A percentile compares a stretch with the other conserved stretches of the same genome.
Evolutionary conservation across 2,113 vertebrate species (phyloP).

Genomic region (Aphyosemion australe): DNA sequence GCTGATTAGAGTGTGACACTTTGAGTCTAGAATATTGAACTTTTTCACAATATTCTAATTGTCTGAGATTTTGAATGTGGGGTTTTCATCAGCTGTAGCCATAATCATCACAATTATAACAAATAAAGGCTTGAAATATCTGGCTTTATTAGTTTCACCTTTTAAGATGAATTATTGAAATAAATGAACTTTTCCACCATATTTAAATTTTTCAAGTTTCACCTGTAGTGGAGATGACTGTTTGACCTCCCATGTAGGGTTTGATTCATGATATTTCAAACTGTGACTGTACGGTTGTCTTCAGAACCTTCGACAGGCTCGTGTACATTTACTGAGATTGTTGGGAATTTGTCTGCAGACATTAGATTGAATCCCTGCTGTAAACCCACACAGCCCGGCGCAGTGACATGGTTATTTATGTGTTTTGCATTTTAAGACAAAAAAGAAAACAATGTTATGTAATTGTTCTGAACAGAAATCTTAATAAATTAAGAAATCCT

Average conservation of each 20-base stretch:
- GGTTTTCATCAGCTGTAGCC: too few relatives aligned
- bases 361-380: conserved; percentile 45
- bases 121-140: too few relatives aligned
- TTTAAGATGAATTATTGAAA: too few relatives aligned
- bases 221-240: not conserved
- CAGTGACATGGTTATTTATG: conserved; percentile 74
- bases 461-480: conserved; percentile 76
- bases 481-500: conserved; percentile 84
- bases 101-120: too few relatives aligned
- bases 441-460: conserved; percentile 77
- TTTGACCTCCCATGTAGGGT: not conserved
- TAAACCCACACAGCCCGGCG: conserved; percentile 48
- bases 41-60: too few relatives aligned
- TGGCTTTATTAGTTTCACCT: too few relatives aligned
- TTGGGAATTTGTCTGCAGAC: conserved; percentile 26
- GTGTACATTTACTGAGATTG: conserved; percentile 9
- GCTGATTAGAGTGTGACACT: too few relatives aligned
- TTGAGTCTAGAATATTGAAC: too few relatives aligned
- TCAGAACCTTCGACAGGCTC: conserved; percentile 1
- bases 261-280: not conserved
- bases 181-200: too few relatives aligned
- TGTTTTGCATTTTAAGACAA: conserved; percentile 57
- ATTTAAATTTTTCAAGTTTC: too few relatives aligned
- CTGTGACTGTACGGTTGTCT: not conserved
- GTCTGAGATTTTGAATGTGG: too few relatives aligned